These are phyloP conservation scores for Strongylocentrotus purpuratus DNA, from an alignment of 35 echinoderm and acorn worm species.

Conservation along the genomic window DNA sequence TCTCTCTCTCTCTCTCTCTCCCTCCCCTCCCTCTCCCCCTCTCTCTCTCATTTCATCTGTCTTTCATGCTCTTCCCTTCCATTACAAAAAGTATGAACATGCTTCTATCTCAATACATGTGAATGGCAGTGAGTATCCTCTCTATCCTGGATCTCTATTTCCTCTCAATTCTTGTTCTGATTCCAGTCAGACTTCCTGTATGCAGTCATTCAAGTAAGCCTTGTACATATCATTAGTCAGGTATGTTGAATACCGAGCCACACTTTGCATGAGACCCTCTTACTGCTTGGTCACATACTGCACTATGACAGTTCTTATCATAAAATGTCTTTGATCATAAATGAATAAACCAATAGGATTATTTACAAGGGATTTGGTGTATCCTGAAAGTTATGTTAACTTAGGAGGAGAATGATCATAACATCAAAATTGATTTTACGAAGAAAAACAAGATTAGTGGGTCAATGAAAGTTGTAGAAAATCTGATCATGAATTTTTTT, in stretches of 20 bases:
- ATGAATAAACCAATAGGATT: background rate
- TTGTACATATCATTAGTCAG: background rate
- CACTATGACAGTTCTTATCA: background rate
- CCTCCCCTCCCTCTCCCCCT: background rate
- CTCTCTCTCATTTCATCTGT: background rate
- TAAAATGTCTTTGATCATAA: background rate
- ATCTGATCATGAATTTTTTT: no score
- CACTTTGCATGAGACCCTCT: background rate
- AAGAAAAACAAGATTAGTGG: no score
- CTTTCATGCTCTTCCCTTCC: background rate
- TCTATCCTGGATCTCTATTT: conserved; percentile 20
- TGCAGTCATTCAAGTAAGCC: background rate
- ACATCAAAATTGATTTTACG: no score
- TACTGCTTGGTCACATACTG: background rate
- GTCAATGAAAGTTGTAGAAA: no score
- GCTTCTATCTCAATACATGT: background rate
- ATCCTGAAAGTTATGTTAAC: no score
- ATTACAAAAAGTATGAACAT: background rate
- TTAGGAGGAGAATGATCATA: no score
- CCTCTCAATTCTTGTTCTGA: conserved; percentile 47
- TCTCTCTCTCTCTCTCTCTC: background rate
- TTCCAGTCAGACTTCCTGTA: conserved; percentile 40
- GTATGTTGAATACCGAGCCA: background rate
- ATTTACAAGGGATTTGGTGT: no score
- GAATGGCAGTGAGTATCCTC: background rate